Conservation (phyloP, 2,888 invertebrate species). For the Meta bourneti region DNA sequence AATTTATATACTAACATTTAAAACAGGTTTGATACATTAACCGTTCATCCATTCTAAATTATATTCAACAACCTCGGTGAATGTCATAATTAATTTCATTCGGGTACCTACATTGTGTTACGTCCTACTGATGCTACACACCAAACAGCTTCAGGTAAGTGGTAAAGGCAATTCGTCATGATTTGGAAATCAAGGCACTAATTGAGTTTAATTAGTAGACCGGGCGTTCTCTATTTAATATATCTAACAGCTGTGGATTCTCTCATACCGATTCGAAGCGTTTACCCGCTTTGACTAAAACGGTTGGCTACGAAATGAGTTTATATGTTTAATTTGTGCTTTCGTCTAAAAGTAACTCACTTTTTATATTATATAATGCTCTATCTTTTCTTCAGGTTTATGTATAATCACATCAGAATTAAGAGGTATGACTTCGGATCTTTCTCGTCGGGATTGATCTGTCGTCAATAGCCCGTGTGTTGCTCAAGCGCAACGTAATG, state of each 20-base stretch:
- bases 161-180: slow-evolving; percentile 7
- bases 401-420: too few relatives aligned
- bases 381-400: too few relatives aligned
- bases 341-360: too few relatives aligned
- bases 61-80: background rate
- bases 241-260: background rate
- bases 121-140: background rate
- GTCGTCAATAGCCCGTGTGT: too few relatives aligned
- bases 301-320: background rate
- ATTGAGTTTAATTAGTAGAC: slow-evolving; percentile 12
- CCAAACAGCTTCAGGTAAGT: background rate
- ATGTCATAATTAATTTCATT: background rate
- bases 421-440: too few relatives aligned
- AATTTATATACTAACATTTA: too few relatives aligned
- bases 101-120: background rate
- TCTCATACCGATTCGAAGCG: background rate
- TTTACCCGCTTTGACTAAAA: background rate
- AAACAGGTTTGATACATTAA: too few relatives aligned
- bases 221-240: background rate
- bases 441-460: too few relatives aligned
- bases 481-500: too few relatives aligned
- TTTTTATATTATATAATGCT: too few relatives aligned
- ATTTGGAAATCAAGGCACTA: background rate
- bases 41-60: background rate
- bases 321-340: too few relatives aligned